Evolutionary conservation across 2,113 vertebrate species (phyloP), one percentile per base, ranked within the genome.

Genomic region (Zosterops pallidus): DNA sequence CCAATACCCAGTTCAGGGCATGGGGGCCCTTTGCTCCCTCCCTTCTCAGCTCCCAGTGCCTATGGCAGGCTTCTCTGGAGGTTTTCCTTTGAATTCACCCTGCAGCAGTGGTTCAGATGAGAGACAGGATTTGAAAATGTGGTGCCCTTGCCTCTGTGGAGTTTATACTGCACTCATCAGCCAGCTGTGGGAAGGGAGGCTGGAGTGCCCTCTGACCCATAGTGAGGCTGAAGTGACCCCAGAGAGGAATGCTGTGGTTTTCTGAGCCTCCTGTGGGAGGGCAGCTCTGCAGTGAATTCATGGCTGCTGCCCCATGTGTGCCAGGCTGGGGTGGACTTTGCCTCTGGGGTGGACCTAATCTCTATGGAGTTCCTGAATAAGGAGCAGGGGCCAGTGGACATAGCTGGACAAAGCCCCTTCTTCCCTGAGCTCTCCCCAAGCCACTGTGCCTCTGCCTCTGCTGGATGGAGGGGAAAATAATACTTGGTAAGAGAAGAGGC

Each of bases 321-420:
- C 68, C 0, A 1, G 12, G 4, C 20, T 6, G 5, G 33, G 6
- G 10, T 59, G 14, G 46, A 19, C 21, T 20, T 64, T 18, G 6
- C 18, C 44, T 68, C 50, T 3, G 2, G n/a, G 8, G 7, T 64
- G 47, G 23, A 12, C 28, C 37, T 68, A 39, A 41, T 23, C 49
- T n/a, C 70, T 4, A 0, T 0, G 0, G 35, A 25, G 29, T 9
- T 35, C 19, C 16, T 0, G 39, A 0, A 24, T 5, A 8, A 49
- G 53, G 37, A 53, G 2, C 25, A 44, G 7, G 20, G 13, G 28
- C 39, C 33, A 39, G 33, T 39, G 39, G 33, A 33, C 59, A 5
- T 50, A 46, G 56, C 11, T 10, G 21, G 26, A 39, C 26, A 74
- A 55, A 78, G 16, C 20, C 12, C 8, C 8, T n/a, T 62, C 28